These are phyloP conservation scores for Platalea minor DNA, from an alignment of 2,797 vertebrate species.

Conservation along the genomic window DNA sequence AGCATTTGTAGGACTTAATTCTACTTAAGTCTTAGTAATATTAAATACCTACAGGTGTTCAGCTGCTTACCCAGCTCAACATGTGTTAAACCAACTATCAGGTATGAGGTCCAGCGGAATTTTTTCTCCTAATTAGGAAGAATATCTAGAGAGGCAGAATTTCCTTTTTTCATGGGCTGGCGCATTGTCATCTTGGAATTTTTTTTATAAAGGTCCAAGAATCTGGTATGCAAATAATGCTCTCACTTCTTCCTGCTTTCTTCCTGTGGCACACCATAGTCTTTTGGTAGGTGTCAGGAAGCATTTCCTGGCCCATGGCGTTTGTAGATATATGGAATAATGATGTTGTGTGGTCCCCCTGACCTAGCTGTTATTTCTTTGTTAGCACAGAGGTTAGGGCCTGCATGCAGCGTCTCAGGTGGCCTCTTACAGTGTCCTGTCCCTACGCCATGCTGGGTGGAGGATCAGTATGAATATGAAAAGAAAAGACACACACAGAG, in stretches of 20 bases:
- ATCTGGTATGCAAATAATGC: not conserved
- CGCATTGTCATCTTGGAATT: not conserved
- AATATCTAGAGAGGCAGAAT: not conserved
- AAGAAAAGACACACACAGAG: not conserved
- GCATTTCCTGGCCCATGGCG: fast-evolving
- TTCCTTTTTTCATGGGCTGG: not conserved
- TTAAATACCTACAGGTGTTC: not conserved
- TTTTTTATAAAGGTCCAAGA: not conserved
- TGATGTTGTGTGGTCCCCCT: not conserved
- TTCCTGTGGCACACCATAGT: not conserved
- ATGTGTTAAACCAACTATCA: not conserved
- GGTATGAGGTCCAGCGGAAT: not conserved
- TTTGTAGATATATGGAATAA: not conserved
- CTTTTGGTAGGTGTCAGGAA: not conserved
- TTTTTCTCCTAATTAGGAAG: not conserved
- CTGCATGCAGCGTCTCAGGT: not conserved
- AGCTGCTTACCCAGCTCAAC: not conserved
- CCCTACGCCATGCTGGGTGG: not conserved
- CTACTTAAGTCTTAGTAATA: not conserved
- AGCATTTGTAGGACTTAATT: not conserved
- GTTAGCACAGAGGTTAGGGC: not conserved
- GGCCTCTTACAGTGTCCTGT: not conserved
- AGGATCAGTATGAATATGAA: not conserved
- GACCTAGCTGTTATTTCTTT: not conserved
- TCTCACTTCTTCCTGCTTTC: not conserved